Base-by-base conservation (phyloP, 2,113 vertebrate species). In the Laterallus jamaicensis region DNA sequence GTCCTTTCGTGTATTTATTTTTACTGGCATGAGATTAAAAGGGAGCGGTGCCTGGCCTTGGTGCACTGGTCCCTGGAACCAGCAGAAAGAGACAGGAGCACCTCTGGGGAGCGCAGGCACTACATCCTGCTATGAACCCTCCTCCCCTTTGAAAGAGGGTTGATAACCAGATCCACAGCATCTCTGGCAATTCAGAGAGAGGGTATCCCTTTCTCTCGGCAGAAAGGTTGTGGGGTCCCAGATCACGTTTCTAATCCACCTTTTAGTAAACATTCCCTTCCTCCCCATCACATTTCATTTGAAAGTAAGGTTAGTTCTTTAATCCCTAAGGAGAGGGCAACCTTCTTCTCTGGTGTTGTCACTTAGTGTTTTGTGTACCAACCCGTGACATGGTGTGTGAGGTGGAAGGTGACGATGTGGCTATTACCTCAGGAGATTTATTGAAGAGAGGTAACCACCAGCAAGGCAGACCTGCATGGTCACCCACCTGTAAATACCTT, bases 1-100 rank as follows among this genome's bases (percentile, higher is more conserved):
- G 44, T 81, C 37, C 68, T 95, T 95, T 88, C 68, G 63, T 86
- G 74, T 94, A 77, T 81, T 88, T 90, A 49, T 91, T 96, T 96
- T 88, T 94, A 50, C 86, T 94, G 95, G 95, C 93, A 67, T 5
- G 1, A 59, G 86, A 88, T 91, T 54, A 80, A 81, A 95, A 88
- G 83, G 55, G 44, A 88, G 50, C 0, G 0, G 80, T 86, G 89
- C 73, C 76, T 86, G 71, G 44, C 44, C 85, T 82, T 82, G 82
- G 63, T 4, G 2, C 24, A 1, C 39, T 68, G 42, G 40, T 86
- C 40, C 35, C 60, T 0, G 0, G 59, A 81, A 71, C 63, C 64
- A 80, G 68, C 50, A 49, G 71, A 86, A 73, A 83, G 68, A 44
- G 82, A 82, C 62, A 47, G 79, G 47, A 71, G 52, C 28, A 64